Evolutionary conservation across 1,140 invertebrate species (phyloP).

Genomic region (Vollenhovia emeryi): DNA sequence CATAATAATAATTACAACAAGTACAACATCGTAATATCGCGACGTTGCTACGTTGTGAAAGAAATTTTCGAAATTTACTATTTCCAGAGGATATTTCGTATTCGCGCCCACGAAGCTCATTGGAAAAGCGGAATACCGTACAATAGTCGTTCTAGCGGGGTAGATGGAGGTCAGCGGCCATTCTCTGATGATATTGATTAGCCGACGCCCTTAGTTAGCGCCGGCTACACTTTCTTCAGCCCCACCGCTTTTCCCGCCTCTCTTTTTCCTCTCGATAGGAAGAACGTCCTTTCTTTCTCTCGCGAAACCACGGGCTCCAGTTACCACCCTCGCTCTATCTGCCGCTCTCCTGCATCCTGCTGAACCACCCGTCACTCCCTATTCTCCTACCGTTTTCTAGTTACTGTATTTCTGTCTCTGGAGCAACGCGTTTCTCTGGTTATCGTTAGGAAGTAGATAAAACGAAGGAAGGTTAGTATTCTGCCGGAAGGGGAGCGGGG

Average conservation of each 20-base stretch:
- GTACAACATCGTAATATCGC: neutral
- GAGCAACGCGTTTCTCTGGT: conserved; percentile 49
- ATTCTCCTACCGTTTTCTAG: conserved; percentile 49
- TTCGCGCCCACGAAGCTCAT: neutral
- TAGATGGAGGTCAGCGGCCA: conserved; percentile 75
- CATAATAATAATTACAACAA: neutral
- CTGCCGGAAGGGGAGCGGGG: neutral
- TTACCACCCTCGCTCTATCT: conserved; percentile 64
- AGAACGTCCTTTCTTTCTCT: conserved; percentile 62
- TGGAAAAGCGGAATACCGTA: conserved; percentile 61
- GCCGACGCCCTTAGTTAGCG: conserved; percentile 85
- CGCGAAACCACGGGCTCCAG: conserved; percentile 62
- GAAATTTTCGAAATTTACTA: neutral
- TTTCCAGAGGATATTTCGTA: conserved; percentile 29
- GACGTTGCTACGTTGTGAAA: neutral
- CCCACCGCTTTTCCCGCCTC: conserved; percentile 55
- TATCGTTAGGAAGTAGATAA: conserved; percentile 57
- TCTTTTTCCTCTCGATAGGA: conserved; percentile 58
- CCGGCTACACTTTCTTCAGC: conserved; percentile 79
- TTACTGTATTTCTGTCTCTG: conserved; percentile 48
- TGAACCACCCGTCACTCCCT: conserved; percentile 10
- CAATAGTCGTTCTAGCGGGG: conserved; percentile 66
- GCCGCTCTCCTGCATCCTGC: conserved; percentile 37
- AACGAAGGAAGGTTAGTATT: conserved; percentile 53
- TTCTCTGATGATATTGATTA: conserved; percentile 85